Percentiles rank a stretch among this genome's conserved stretches.
Conservation (phyloP, 2,113 vertebrate species). For the Hypocryptadius cinnamomeus region DNA sequence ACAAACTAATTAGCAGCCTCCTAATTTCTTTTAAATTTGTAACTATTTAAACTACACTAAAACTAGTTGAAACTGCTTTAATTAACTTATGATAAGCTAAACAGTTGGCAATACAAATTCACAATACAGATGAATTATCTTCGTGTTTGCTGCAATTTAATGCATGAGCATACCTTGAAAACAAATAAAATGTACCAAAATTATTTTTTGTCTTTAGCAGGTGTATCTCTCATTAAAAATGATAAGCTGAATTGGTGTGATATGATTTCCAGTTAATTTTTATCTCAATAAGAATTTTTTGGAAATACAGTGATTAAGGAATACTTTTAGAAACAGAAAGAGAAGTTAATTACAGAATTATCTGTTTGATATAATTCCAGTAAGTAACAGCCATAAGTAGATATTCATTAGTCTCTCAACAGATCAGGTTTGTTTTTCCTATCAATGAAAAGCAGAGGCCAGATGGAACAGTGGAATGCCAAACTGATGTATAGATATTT, state of each 20-base stretch:
- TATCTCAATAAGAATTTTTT: background rate
- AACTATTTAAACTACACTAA: slow-evolving; percentile 33
- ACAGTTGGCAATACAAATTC: background rate
- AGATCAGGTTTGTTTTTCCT: background rate
- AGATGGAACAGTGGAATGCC: background rate
- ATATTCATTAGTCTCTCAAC: background rate
- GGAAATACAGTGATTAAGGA: background rate
- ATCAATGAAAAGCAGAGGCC: background rate
- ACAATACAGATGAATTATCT: background rate
- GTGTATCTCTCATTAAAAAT: background rate
- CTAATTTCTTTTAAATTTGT: slow-evolving; percentile 41
- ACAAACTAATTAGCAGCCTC: slow-evolving; percentile 45
- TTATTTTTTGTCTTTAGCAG: background rate
- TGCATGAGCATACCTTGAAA: background rate
- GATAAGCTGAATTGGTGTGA: background rate
- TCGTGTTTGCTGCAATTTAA: background rate
- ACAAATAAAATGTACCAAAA: background rate
- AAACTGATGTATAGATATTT: background rate
- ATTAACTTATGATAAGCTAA: slow-evolving; percentile 5
- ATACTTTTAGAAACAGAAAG: background rate
- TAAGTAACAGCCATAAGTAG: background rate
- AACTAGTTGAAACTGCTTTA: slow-evolving; percentile 4
- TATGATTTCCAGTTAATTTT: background rate
- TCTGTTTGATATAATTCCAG: background rate
- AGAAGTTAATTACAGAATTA: background rate